Evolutionary conservation across 2,888 invertebrate species (phyloP), one percentile per base, ranked within the genome.

Genomic region (Heliothis peltigera): DNA sequence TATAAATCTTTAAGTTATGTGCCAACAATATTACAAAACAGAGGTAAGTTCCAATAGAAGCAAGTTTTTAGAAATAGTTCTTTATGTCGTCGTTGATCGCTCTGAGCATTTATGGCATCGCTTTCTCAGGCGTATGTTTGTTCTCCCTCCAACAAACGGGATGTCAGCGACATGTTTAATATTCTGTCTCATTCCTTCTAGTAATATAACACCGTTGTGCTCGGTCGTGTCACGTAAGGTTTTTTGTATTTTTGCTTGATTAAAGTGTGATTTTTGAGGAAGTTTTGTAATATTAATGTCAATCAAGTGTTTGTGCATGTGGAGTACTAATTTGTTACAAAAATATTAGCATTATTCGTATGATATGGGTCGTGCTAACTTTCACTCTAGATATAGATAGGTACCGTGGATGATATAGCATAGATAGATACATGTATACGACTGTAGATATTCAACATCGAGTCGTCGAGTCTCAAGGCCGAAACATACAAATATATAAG

Each of bases 201-300:
- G 95, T 94, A 95, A 95, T 95, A 93, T 94, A 94, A 95, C 95
- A 95, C 95, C 95, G 95, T 94, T 94, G 93, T 91, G 93, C 95
- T 94, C 93, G 93, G 92, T 94, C 94, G 93, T 95, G 95, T 95
- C 95, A 94, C 94, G 94, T 95, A 94, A 95, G 95, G 91, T 89
- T 92, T 93, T 94, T 92, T 92, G 89, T 93, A 91, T 92, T 94
- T 93, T 92, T 89, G 87, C 86, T 88, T 84, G 86, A 82, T 86
- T 86, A 88, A 76, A 86, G 84, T 86, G 86, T 85, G 84, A 87
- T 86, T 91, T 87, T 85, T 77, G 81, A 83, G 82, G 81, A 84
- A 86, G 79, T 85, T 89, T 89, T 87, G 76, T 81, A 82, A 79
- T 87, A 78, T 79, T 77, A 76, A 73, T 81, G 72, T 86, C 75